Percentiles rank a stretch among this genome's conserved stretches.
These are phyloP conservation scores for Eurytoma californica DNA, from an alignment of 2,888 invertebrate genomes.

Conservation along the genomic window DNA sequence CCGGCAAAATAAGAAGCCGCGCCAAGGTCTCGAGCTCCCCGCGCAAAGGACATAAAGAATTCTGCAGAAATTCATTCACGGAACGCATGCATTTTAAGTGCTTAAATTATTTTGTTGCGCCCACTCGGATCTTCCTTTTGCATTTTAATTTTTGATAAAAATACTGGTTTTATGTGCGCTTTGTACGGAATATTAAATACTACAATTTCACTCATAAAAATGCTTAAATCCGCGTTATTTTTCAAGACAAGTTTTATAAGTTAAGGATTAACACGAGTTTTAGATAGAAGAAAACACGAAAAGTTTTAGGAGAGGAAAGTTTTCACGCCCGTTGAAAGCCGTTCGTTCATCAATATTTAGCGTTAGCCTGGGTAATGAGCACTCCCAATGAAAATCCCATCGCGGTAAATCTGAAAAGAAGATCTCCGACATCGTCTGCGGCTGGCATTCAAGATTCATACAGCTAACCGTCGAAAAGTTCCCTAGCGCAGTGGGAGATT, in stretches of 20 bases:
- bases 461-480: constrained; percentile 35
- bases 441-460: constrained; percentile 43
- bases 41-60: too few relatives aligned
- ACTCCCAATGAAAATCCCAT: constrained; percentile 26
- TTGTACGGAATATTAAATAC: too few relatives aligned
- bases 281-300: background rate
- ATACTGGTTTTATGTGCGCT: too few relatives aligned
- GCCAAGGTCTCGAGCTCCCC: too few relatives aligned
- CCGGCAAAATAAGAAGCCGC: too few relatives aligned
- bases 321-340: constrained; percentile 1
- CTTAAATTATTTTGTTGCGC: too few relatives aligned
- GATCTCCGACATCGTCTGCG: constrained; percentile 10
- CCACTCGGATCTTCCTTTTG: too few relatives aligned
- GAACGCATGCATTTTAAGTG: too few relatives aligned
- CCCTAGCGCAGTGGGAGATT: background rate
- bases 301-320: background rate
- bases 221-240: background rate
- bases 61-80: too few relatives aligned
- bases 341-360: constrained; percentile 40
- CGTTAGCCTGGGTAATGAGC: background rate
- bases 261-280: background rate
- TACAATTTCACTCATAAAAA: too few relatives aligned
- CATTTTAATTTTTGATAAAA: too few relatives aligned
- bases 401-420: constrained; percentile 37
- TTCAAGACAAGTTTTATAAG: background rate